A percentile compares a stretch with the other conserved stretches of the same genome.
phyloP scores from a whole-genome alignment of 2,113 vertebrate genomes.

The Campylorhamphus procurvoides region DNA sequence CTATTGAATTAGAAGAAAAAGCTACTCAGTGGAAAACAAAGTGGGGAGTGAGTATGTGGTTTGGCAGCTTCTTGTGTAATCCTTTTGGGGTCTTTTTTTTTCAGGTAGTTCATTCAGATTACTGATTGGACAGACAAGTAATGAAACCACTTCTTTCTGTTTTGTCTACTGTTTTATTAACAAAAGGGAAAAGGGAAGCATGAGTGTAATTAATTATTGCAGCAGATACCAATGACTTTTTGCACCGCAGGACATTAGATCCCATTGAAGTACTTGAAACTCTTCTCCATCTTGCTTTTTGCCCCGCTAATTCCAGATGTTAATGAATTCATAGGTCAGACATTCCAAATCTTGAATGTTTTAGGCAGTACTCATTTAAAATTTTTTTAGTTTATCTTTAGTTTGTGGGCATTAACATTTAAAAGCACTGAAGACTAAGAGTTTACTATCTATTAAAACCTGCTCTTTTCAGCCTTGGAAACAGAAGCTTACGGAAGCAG shows the following conservation, averaged over 20 bases:
- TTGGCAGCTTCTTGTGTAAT: background rate
- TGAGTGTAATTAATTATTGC: background rate
- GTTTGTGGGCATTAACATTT: background rate
- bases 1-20: slow-evolving; percentile 25
- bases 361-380: background rate
- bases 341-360: background rate
- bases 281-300: background rate
- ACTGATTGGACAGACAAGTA: background rate
- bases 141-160: background rate
- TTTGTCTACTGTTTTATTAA: background rate
- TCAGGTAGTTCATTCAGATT: background rate
- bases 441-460: background rate
- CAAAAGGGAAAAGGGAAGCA: background rate
- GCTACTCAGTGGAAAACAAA: background rate
- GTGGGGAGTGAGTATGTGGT: background rate
- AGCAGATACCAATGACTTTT: background rate
- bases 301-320: background rate
- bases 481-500: background rate
- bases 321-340: background rate
- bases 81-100: background rate
- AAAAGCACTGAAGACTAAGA: background rate
- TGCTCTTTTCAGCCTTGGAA: background rate
- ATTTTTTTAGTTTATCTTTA: background rate
- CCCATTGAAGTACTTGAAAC: background rate
- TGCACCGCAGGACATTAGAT: background rate